These are phyloP conservation scores for Dendronephthya gigantea DNA, from an alignment of 64 coral and sea anemone species.

Conservation along the genomic window DNA sequence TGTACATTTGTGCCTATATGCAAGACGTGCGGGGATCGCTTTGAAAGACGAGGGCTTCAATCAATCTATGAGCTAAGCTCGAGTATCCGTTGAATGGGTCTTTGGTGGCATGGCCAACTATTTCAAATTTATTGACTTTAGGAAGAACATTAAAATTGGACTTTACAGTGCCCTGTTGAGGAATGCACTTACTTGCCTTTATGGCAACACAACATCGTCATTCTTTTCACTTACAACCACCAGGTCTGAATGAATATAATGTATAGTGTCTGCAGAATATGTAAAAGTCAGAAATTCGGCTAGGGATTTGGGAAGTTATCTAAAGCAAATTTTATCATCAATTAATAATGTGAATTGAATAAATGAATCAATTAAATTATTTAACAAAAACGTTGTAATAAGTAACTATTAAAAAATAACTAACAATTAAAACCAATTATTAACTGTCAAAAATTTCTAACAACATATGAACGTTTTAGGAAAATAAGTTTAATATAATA, in stretches of 20 bases:
- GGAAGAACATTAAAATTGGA: not conserved
- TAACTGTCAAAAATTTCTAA: not conserved
- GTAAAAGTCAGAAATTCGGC: too few relatives aligned
- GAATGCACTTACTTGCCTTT: not conserved
- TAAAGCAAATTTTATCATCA: not conserved
- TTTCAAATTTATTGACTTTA: constrained; percentile 9
- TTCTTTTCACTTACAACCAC: not conserved
- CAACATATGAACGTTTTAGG: not conserved
- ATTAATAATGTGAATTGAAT: too few relatives aligned
- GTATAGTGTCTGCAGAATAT: not conserved
- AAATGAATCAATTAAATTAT: not conserved
- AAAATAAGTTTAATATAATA: not conserved
- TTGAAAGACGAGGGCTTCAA: not conserved
- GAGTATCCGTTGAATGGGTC: constrained; percentile 7
- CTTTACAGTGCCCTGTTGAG: not conserved
- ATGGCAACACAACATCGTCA: constrained; percentile 4
- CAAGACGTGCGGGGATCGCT: not conserved
- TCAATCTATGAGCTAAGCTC: not conserved
- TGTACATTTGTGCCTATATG: not conserved
- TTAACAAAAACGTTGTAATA: not conserved
- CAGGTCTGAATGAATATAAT: not conserved
- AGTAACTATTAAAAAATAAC: not conserved
- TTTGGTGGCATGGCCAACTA: not conserved
- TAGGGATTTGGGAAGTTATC: not conserved
- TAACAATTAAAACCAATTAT: not conserved